Evolutionary conservation across 2,797 vertebrate genomes (phyloP), one percentile per base, ranked within the genome.

Genomic region (Oryzias sinensis): DNA sequence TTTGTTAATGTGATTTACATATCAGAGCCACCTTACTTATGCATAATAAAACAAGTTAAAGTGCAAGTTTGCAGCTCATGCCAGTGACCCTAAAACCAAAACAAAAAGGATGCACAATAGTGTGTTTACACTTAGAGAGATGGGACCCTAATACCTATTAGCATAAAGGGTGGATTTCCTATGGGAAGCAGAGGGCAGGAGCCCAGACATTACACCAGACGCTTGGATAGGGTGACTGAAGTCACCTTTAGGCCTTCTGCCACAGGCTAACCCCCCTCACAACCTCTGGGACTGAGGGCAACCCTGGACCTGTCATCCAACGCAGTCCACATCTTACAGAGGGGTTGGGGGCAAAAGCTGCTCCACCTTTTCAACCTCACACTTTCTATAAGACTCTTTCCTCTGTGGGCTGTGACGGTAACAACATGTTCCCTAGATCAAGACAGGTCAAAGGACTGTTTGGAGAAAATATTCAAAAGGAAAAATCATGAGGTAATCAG

Each of bases 231-330:
- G 62, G 65, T 64, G 79, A 79, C 80, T 88, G 83, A 89, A 85
- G 79, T 62, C 79, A 71, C 49, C 74, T 65, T 74, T 51, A 37
- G 76, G 77, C 72, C 82, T 86, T 76, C 27, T 80, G 69, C 64
- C 72, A 72, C 56, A 43, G 56, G 8, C 29, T 63, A 65, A 81
- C 79, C 84, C 57, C 53, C 49, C 65, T 62, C 45, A 58, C 64
- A 76, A 86, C 87, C 87, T 82, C 64, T 62, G 77, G 79, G 80
- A 86, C 83, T 72, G 65, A 82, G 84, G 76, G 76, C 79, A 82
- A 86, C 85, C 63, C 82, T 80, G 82, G 77, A 82, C 68, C 90
- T 92, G 90, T 91, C 91, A 91, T 4, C 49, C 67, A 67, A 80
- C 59, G 80, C 74, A 69, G 78, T 68, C 79, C 83, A 59, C 72